Percentiles rank a stretch among this genome's conserved stretches.
Conservation (phyloP, 2,113 vertebrate species). For the Cyanoramphus novaezelandiae region DNA sequence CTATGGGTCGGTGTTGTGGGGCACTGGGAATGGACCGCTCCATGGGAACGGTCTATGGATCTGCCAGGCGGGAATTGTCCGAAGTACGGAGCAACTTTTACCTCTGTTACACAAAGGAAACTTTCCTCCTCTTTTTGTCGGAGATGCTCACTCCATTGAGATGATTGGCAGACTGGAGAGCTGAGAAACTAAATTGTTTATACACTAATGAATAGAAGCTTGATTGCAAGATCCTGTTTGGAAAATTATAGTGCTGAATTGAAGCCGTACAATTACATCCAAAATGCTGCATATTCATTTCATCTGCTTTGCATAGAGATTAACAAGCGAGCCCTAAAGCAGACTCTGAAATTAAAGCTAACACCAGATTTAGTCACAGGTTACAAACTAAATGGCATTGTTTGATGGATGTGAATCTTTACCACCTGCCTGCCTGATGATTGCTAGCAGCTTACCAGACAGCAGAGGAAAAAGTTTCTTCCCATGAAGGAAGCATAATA, state of each 20-base stretch:
- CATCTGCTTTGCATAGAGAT: constrained; percentile 95
- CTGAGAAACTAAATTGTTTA: constrained; percentile 98
- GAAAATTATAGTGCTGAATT: constrained; percentile 98
- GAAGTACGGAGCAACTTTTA: constrained; percentile 71
- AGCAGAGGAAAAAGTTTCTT: constrained; percentile 66
- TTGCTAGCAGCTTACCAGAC: constrained; percentile 73
- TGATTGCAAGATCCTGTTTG: constrained; percentile 99
- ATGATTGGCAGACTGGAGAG: constrained; percentile 99
- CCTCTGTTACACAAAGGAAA: constrained; percentile 82
- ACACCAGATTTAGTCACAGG: constrained; percentile 89
- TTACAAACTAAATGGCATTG: constrained; percentile 83
- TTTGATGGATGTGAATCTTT: constrained; percentile 77
- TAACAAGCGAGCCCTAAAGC: constrained; percentile 87
- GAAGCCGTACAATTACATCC: constrained; percentile 99
- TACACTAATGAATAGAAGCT: constrained; percentile 99
- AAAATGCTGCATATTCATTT: constrained; percentile 99
- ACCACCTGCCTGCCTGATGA: constrained; percentile 84
- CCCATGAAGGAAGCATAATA: constrained; percentile 61
- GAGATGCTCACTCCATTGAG: constrained; percentile 83
- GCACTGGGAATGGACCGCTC: rapidly evolving
- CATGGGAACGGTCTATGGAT: background rate
- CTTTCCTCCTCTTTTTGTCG: constrained; percentile 86
- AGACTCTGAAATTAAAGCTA: constrained; percentile 87
- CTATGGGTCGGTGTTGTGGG: background rate
- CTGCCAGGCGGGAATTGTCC: background rate